Evolutionary conservation across 1,140 invertebrate genomes (phyloP).

Genomic region (Drosophila miranda): DNA sequence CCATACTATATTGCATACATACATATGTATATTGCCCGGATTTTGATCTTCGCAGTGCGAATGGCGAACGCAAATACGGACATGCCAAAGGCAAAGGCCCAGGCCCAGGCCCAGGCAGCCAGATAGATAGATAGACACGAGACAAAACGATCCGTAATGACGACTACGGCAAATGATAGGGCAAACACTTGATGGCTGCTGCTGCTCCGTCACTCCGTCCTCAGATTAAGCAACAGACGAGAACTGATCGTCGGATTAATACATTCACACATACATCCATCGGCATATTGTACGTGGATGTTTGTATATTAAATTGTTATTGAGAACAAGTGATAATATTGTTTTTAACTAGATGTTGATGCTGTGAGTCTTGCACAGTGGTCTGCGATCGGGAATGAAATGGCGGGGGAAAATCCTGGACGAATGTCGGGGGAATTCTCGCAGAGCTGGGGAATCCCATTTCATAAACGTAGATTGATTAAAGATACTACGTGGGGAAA

Average conservation of each 20-base stretch:
- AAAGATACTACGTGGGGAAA: no score
- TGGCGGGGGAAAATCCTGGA: neutral
- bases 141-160: conserved; percentile 49
- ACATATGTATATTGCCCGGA: conserved; percentile 34
- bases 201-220: conserved; percentile 28
- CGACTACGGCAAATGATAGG: conserved; percentile 47
- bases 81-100: conserved; percentile 50
- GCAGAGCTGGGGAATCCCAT: no score
- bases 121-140: conserved; percentile 63
- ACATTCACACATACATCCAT: conserved; percentile 23
- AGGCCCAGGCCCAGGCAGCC: conserved; percentile 20
- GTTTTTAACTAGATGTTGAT: conserved; percentile 82
- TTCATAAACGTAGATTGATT: no score
- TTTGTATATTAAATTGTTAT: conserved; percentile 74
- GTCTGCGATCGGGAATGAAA: neutral
- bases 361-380: conserved; percentile 48
- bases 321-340: conserved; percentile 82
- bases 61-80: conserved; percentile 53
- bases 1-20: neutral
- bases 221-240: conserved; percentile 71
- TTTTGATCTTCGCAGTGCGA: conserved; percentile 73
- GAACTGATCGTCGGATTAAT: conserved; percentile 51
- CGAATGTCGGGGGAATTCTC: neutral
- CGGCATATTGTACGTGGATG: neutral
- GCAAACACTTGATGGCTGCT: conserved; percentile 40